Base-by-base conservation (phyloP, 2,888 invertebrate genomes). In the Schizotus pectinicornis region DNA sequence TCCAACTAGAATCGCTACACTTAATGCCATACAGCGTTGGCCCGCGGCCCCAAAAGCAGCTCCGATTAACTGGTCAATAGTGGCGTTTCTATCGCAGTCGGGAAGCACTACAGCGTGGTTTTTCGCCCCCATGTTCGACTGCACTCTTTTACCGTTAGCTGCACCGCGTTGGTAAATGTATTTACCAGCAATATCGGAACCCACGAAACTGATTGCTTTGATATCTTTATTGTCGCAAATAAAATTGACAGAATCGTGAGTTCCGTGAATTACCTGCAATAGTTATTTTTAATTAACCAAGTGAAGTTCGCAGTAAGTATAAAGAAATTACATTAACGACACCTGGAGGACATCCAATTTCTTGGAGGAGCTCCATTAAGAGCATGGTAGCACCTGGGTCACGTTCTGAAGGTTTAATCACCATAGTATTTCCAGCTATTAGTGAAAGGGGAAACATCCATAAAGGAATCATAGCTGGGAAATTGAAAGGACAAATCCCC, bases 1-100 rank as follows among this genome's bases (percentile, higher is more conserved):
- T 39, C 89, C 89, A 0, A 98, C 96, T 78, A 97, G 90, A 31
- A 97, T 88, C 1, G 91, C 94, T 0, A 95, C 95, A 49, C 97
- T 95, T 46, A 99, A 86, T 1, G 99, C 99, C 99, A 99, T 99
- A 79, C 99, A 99, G 37, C 99, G 85, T 80, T 99, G 99, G 0
- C 99, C 99, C 37, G 99, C 99, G 6, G 99, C 99, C 0, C 99
- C 99, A 80, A 99, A 99, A 0, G 97, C 98, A 0, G 99, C 99
- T 0, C 98, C 80, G 9, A 68, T 62, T n/a, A 74, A 42, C 37
- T 97, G 95, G 76, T 98, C 98, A 32, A 99, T 82, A 0, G 96
- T 95, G 72, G 94, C 91, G 73, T 96, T 96, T 79, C 98, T 98
- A 81, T 98, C 97, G 0, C 98, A 98, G 80, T 99, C 99, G 1